Percentiles rank a stretch among this genome's conserved stretches.
Evolutionary conservation across 2,113 vertebrate species (phyloP).

Genomic region (Hemiscyllium ocellatum): DNA sequence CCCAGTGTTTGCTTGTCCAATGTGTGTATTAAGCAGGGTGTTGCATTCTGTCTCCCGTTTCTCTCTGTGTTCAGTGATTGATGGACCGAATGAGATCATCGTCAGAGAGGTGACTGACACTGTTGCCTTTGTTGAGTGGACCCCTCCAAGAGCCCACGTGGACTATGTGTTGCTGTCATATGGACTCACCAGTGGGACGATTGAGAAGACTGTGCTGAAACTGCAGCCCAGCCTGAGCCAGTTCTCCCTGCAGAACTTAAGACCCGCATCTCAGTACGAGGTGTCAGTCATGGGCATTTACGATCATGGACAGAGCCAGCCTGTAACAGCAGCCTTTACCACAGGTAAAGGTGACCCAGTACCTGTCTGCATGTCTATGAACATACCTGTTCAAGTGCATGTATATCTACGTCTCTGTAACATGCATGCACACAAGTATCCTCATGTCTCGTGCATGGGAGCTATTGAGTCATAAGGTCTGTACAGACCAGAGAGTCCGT

Average conservation of each 20-base stretch:
- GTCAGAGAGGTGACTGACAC: slow-evolving; percentile 89
- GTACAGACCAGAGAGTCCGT: too few relatives aligned
- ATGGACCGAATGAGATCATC: slow-evolving; percentile 79
- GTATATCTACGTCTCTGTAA: too few relatives aligned
- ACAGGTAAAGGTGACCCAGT: slow-evolving; percentile 69
- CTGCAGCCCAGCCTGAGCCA: slow-evolving; percentile 90
- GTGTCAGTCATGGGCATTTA: slow-evolving; percentile 74
- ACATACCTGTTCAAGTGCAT: background rate
- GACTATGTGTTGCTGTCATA: slow-evolving; percentile 86
- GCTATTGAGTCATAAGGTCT: background rate
- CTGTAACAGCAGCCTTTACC: slow-evolving; percentile 70
- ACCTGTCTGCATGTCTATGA: background rate
- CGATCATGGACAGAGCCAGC: slow-evolving; percentile 72
- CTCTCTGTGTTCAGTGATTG: slow-evolving; percentile 66
- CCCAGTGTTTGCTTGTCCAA: background rate
- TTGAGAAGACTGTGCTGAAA: slow-evolving; percentile 79
- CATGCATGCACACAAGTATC: background rate
- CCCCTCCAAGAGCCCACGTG: slow-evolving; percentile 75
- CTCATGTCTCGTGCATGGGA: background rate
- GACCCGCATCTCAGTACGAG: slow-evolving; percentile 75
- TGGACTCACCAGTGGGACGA: slow-evolving; percentile 69
- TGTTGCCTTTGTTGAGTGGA: slow-evolving; percentile 94
- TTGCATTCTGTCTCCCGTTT: background rate
- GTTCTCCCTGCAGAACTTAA: slow-evolving; percentile 87
- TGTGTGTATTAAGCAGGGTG: background rate